Evolutionary conservation across 2,888 invertebrate genomes (phyloP), one percentile per base, ranked within the genome.

Genomic region (Drosophila meridiana): DNA sequence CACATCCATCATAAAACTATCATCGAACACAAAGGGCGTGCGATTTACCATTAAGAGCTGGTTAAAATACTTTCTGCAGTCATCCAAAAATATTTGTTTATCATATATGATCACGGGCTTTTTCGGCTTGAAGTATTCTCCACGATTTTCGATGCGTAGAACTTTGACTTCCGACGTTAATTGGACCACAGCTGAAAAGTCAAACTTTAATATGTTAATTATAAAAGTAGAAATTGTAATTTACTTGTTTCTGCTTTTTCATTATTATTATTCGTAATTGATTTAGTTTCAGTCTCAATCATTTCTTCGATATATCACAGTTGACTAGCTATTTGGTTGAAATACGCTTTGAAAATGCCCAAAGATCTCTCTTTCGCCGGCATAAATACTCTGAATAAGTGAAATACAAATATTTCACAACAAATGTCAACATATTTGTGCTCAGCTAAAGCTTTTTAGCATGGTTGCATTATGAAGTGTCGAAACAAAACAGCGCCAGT

Each of bases 381-480:
- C n/a, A 32, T 50, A 50, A 50, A 50, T 50, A 50, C 8, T 2
- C 8, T 14, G 32, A 50, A 9, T 48, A 14, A 8, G 14, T 30
- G 30, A 30, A 30, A 48, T 48, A n/a, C 2, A n/a, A 50, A 32
- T 9, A 50, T 50, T 50, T 50, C 50, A 50, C 50, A 50, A 50
- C 50, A 50, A 32, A 50, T 3, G 2, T 4, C 1, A 8, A 4
- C 4, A 50, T 32, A 32, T n/a, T 2, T n/a, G 14, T 40, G 32
- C 32, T 32, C 9, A 2, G n/a, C 2, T 3, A 14, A 4, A 30
- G 30, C 30, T 48, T 48, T 40, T 47, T 7, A 28, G 14, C 47
- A 47, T 3, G 47, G 47, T 28, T 48, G 47, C 47, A 6, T 28
- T 47, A 20, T 43, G 43, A 43, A 43, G 9, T 20, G 45, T 13